Evolutionary conservation across 2,113 vertebrate genomes (phyloP).

Genomic region (Bos indicus): DNA sequence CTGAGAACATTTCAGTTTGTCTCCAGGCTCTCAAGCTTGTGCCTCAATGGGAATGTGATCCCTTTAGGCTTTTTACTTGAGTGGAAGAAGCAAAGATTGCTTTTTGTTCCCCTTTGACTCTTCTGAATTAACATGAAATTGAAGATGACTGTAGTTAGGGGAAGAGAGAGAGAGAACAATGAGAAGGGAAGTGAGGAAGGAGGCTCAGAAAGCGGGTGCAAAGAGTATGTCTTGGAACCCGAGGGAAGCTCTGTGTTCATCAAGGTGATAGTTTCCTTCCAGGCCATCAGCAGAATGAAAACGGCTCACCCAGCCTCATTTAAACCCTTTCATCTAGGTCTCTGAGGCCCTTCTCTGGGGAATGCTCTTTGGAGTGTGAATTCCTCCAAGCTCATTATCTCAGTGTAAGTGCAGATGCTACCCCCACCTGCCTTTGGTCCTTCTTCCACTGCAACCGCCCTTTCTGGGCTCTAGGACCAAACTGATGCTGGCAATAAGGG

Average conservation of each 20-base stretch:
- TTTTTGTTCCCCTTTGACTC: slow-evolving; percentile 70
- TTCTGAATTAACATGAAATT: slow-evolving; percentile 79
- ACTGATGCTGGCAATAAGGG: background rate
- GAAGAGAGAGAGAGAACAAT: background rate
- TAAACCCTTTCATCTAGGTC: background rate
- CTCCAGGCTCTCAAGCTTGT: slow-evolving; percentile 76
- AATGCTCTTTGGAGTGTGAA: background rate
- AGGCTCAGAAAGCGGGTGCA: background rate
- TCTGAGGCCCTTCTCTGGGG: background rate
- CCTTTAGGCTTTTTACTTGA: slow-evolving; percentile 73
- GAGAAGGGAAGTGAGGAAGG: slow-evolving; percentile 2
- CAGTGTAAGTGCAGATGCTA: background rate
- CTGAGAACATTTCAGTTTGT: slow-evolving; percentile 67
- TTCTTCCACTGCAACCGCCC: background rate
- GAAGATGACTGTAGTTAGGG: slow-evolving; percentile 74
- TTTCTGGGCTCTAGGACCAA: background rate
- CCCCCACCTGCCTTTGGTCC: background rate
- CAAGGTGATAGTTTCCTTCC: background rate
- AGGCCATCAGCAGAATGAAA: slow-evolving; percentile 63
- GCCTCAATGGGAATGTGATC: slow-evolving; percentile 73
- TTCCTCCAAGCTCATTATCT: slow-evolving; percentile 16
- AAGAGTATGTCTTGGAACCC: slow-evolving; percentile 31
- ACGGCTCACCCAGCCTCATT: background rate
- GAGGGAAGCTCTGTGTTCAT: slow-evolving; percentile 66
- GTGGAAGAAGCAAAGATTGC: slow-evolving; percentile 79